Base-by-base conservation (phyloP, 2,797 vertebrate genomes). In the Hozukius guyotensis region DNA sequence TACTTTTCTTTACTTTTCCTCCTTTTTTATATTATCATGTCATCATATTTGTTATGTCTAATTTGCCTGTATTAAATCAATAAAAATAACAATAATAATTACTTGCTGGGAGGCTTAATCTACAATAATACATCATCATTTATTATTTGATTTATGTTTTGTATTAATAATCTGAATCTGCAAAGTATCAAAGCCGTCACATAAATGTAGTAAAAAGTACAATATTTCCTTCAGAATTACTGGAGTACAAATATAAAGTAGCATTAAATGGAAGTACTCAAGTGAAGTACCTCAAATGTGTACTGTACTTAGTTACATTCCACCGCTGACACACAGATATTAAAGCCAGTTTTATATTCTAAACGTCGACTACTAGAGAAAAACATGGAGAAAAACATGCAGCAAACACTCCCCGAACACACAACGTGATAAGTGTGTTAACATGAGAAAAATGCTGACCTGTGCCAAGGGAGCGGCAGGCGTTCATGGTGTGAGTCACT, bases 401-500 rank as follows among this genome's bases (percentile, higher is more conserved):
- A 76, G 16, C 66, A n/a, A 75, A 77, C 74, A 82, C 77, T 49
- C 68, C 14, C 29, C 16, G 25, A 34, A 10, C 20, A 34, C 25
- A 64, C 65, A 67, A 81, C 70, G 42, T 18, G 57, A 66, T 4
- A 18, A 38, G 46, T 16, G 25, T 20, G 32, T 49, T 29, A 52
- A 75, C 25, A n/a, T 42, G 59, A 63, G 65, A 85, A 75, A 85
- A 70, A 81, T 62, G 82, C 77, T 53, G 65, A 69, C 2, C 71
- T 61, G 87, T 38, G 80, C 65, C 85, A 20, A 87, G 87, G 92
- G 93, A 84, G 90, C 0, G 89, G 88, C 82, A 20, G 85, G 81
- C 69, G 34, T 85, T 86, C 56, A 57, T 73, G 0, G 16, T 0
- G n/a, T 93, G 91, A 93, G 24, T 92, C 89, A 91, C 75, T 14